Percentiles rank a stretch among this genome's conserved stretches.
These are phyloP conservation scores for Andrena haemorrhoa DNA, from an alignment of 2,888 invertebrate genomes.

Conservation along the genomic window DNA sequence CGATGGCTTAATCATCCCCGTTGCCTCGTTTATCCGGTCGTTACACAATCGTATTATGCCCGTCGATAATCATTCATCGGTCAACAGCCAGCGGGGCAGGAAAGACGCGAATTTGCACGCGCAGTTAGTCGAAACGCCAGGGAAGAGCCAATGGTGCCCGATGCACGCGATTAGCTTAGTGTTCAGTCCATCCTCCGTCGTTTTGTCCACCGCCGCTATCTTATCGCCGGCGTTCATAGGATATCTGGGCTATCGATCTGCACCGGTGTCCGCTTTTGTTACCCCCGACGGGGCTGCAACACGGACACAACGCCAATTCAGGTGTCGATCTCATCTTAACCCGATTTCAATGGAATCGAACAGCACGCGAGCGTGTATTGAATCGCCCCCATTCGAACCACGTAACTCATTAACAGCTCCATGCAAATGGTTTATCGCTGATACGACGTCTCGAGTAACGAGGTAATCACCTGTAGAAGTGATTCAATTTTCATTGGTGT, in stretches of 20 bases:
- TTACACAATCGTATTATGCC: constrained; percentile 65
- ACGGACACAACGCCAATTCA: constrained; percentile 32
- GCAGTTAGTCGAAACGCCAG: constrained; percentile 22
- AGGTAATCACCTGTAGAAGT: background rate
- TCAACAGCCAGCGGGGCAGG: constrained; percentile 23
- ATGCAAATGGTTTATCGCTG: constrained; percentile 2
- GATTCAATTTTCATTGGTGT: too few relatives aligned
- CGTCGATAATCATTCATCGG: constrained; percentile 58
- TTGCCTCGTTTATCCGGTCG: constrained; percentile 55
- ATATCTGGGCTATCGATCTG: constrained; percentile 37
- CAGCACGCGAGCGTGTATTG: constrained; percentile 12
- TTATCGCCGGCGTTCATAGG: constrained; percentile 36
- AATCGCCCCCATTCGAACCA: background rate
- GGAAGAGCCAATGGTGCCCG: constrained; percentile 8
- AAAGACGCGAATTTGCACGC: constrained; percentile 28
- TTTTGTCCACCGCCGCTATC: constrained; percentile 28
- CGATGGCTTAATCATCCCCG: constrained; percentile 57
- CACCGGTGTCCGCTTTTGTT: constrained; percentile 24
- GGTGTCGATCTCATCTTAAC: constrained; percentile 28
- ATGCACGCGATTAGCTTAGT: constrained; percentile 22
- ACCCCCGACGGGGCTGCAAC: constrained; percentile 5
- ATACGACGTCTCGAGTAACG: constrained; percentile 5
- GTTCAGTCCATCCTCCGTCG: background rate
- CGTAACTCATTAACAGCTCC: background rate
- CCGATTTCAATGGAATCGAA: constrained; percentile 10